Evolutionary conservation across 2,888 invertebrate species (phyloP), one percentile per base, ranked within the genome.

Genomic region (Tuberolachnus salignus): DNA sequence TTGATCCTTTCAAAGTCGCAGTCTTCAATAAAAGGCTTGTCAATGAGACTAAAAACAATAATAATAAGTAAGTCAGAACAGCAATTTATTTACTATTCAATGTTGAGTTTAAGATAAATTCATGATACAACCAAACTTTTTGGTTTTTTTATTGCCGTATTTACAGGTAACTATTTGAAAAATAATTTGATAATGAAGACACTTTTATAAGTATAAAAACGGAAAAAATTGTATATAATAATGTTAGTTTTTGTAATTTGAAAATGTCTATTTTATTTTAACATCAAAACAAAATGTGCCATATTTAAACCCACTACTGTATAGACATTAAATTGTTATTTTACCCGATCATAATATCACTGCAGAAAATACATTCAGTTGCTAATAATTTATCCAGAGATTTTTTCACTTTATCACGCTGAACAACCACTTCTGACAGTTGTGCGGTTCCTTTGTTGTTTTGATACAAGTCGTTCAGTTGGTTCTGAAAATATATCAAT

Each of bases 321-420:
- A 59, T 9, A 59, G 16, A 26, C 16, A 3, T 26, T 1, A 23
- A 59, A 34, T 26, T 26, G 34, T 4, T 46, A 13, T 0, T 86
- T 84, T 84, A 90, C 89, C 88, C 88, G 84, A 97, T 95, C 92
- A 97, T 95, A 83, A 91, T 89, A 82, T 96, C 93, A 3, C 98
- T 97, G 85, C 98, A 98, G 87, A 92, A 95, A 8, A 95, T 88
- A 85, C 98, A 98, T 86, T 98, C 97, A 0, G 91, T 90, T 0
- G 97, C 97, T 1, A 97, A 88, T 2, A 97, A 90, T 83, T 94
- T 93, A 86, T 97, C 97, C 51, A 97, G 90, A 83, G 95, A 93
- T 59, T 90, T 89, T 86, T 93, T 91, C 0, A 94, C 86, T 81
- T 91, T 88, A 81, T 92, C 92, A 64, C 75, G 75, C 16, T n/a